These are phyloP conservation scores for Nixonia krombeini DNA, from an alignment of 1,140 invertebrate species.

Conservation along the genomic window DNA sequence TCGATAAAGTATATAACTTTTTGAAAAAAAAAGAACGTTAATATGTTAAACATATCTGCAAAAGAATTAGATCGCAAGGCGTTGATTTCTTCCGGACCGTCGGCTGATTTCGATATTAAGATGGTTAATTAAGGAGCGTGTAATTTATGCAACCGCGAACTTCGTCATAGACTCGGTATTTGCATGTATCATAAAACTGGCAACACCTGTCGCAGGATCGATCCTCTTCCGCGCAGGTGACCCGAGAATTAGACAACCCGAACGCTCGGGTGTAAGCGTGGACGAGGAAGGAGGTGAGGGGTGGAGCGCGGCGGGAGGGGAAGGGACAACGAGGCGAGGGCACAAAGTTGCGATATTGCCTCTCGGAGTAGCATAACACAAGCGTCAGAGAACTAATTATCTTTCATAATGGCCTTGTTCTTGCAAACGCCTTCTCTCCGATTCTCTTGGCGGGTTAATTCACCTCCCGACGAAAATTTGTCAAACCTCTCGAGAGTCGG, in stretches of 20 bases:
- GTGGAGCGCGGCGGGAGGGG: constrained; percentile 14
- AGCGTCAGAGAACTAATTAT: constrained; percentile 54
- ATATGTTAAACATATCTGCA: background rate
- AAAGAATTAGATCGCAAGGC: no score
- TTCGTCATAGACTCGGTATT: background rate
- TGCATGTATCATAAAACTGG: constrained; percentile 18
- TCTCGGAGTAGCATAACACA: constrained; percentile 49
- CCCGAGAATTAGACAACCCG: constrained; percentile 38
- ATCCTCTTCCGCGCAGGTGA: constrained; percentile 51
- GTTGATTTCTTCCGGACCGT: no score
- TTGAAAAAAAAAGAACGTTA: no score
- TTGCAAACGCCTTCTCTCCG: constrained; percentile 48
- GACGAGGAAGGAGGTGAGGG: constrained; percentile 19
- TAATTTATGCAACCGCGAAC: background rate
- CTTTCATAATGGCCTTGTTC: constrained; percentile 54
- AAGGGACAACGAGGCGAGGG: constrained; percentile 41
- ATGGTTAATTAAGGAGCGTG: no score
- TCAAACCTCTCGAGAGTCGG: constrained; percentile 17
- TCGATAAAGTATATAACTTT: no score
- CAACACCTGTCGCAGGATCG: constrained; percentile 56
- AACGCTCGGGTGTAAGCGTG: constrained; percentile 31
- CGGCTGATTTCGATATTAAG: background rate
- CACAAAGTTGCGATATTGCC: constrained; percentile 49
- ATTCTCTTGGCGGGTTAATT: constrained; percentile 31
- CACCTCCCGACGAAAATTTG: constrained; percentile 29